Evolutionary conservation across 2,797 vertebrate species (phyloP), one percentile per base, ranked within the genome.

Genomic region (Poeciliopsis paucimaculata): DNA sequence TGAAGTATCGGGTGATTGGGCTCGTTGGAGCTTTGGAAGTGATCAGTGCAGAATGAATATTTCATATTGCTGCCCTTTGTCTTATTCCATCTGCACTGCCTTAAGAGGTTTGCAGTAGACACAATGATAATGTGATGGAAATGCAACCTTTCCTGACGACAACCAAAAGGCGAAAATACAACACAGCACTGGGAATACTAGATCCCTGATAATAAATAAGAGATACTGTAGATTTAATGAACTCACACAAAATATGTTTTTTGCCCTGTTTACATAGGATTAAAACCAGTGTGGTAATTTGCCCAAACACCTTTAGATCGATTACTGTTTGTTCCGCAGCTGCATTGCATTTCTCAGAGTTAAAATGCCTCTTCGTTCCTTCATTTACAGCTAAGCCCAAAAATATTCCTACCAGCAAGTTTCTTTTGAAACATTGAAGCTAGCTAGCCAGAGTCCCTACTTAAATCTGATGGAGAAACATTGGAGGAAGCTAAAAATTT

Each of bases 201-300:
- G 79, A 68, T 66, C 73, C 76, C 81, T 20, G 0, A 73, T 88
- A 87, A 92, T 91, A 93, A 93, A 93, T 93, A 91, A 91, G 77
- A 91, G 46, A 88, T 82, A 47, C 31, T 77, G 75, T n/a, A 13
- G 45, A 34, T 82, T 78, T 68, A 77, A 84, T 79, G 80, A 86
- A 82, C 20, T 26, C 0, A 45, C 43, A 34, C 20, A 41, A 26
- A 41, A 2, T 23, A 20, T 66, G 2, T n/a, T 47, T 47, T 47
- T 76, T 28, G 10, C 60, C 45, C 66, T n/a, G 23, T 64, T 51
- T 39, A 66, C 12, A 49, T 36, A 34, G 20, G 10, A 7, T 45
- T 18, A 5, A 68, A 68, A 68, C 36, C 64, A 68, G 20, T 68
- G 62, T 36, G 16, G 62, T 39, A 64, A 20, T 64, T 64, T 64